These are phyloP conservation scores for Oscheius sp. DNA, from an alignment of 2,888 invertebrate species.

Conservation along the genomic window DNA sequence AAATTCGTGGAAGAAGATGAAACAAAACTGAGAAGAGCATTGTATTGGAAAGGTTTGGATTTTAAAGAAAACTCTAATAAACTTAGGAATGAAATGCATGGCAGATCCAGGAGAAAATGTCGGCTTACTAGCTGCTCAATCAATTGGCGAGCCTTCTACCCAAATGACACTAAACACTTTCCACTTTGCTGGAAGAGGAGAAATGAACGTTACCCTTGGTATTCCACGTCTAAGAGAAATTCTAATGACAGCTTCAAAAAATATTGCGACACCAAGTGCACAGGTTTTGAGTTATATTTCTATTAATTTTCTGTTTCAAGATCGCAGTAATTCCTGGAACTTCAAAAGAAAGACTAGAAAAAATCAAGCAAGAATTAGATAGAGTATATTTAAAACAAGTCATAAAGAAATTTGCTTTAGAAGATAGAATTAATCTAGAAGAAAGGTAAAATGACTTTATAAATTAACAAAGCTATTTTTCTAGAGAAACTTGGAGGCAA, in stretches of 20 bases:
- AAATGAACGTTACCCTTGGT: constrained; percentile 99
- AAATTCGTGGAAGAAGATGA: constrained; percentile 54
- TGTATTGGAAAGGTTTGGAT: constrained; percentile 67
- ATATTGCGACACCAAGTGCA: constrained; percentile 87
- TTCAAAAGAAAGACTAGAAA: constrained; percentile 55
- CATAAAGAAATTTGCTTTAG: constrained; percentile 56
- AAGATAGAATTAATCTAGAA: constrained; percentile 51
- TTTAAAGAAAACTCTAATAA: neutral
- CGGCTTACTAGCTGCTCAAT: constrained; percentile 93
- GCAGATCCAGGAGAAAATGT: constrained; percentile 94
- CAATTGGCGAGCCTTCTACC: constrained; percentile 97
- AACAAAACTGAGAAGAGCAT: constrained; percentile 48
- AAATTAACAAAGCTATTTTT: constrained; percentile 2
- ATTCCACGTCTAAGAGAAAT: constrained; percentile 96
- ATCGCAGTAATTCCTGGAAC: constrained; percentile 52
- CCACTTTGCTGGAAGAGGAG: constrained; percentile 94
- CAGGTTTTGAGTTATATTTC: constrained; percentile 73
- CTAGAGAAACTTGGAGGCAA: constrained; percentile 49
- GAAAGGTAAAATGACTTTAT: constrained; percentile 5
- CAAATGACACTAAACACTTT: constrained; percentile 99
- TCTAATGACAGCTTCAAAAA: constrained; percentile 89
- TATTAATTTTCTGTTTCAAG: constrained; percentile 7
- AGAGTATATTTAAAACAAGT: constrained; percentile 81
- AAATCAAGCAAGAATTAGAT: constrained; percentile 77
- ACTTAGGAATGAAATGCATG: constrained; percentile 76